Conservation (phyloP, 2,888 invertebrate species). For the Neoitamus cyanurus region DNA sequence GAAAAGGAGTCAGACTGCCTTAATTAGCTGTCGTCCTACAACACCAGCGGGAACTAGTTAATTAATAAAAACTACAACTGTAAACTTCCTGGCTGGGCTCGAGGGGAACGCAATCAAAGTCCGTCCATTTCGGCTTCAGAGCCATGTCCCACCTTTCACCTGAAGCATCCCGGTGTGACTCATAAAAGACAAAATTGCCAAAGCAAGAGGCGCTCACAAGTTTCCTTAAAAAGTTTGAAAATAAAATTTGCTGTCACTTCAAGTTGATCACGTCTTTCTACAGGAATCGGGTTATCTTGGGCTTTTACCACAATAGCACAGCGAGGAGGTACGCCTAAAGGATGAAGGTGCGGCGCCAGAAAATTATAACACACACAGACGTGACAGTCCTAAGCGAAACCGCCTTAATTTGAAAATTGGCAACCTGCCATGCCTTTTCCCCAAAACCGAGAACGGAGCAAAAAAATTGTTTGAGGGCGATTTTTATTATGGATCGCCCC, state of each 20-base stretch:
- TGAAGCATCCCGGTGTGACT: neutral
- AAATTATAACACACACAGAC: neutral
- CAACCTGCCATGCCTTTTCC: neutral
- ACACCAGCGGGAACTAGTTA: neutral
- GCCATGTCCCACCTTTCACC: neutral
- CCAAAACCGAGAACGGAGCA: neutral
- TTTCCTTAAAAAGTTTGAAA: constrained; percentile 14
- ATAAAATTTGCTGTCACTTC: constrained; percentile 25
- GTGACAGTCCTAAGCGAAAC: neutral
- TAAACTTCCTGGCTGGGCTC: neutral
- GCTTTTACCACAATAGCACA: neutral
- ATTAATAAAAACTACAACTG: neutral
- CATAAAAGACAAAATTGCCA: constrained; percentile 12
- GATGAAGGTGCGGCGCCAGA: neutral
- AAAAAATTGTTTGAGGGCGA: neutral
- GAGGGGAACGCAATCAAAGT: neutral
- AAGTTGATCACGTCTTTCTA: constrained; percentile 10
- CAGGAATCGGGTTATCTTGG: neutral
- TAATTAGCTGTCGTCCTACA: neutral
- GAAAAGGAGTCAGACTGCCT: neutral
- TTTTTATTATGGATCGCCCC: too few relatives aligned
- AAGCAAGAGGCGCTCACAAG: neutral
- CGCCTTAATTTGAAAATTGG: neutral
- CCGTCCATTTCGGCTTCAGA: neutral
- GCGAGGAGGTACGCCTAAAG: neutral